phyloP scores from a whole-genome alignment of 2,113 vertebrate genomes.

The Clarias gariepinus region DNA sequence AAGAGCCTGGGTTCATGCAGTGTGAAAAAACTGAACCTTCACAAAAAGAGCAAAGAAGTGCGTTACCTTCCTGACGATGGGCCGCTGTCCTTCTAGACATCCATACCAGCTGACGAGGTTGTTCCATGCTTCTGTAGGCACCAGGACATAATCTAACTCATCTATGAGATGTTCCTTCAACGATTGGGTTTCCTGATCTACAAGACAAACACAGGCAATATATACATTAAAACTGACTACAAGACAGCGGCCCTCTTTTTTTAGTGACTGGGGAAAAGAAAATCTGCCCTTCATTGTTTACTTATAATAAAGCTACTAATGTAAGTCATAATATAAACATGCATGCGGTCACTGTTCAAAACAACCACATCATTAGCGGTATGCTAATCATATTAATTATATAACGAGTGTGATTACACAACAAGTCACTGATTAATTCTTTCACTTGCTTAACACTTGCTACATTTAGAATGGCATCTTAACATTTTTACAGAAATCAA shows the following conservation, averaged over 20 bases:
- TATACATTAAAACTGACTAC: not conserved
- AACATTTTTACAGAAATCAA: not conserved
- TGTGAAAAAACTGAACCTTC: not conserved
- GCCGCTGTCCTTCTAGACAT: constrained; percentile 85
- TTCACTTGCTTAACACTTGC: not conserved
- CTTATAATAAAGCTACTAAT: not conserved
- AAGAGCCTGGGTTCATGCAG: not conserved
- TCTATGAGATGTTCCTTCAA: constrained; percentile 94
- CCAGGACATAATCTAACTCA: constrained; percentile 92
- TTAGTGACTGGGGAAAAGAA: not conserved
- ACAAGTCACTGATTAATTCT: too few relatives aligned
- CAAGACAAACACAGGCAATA: constrained; percentile 22
- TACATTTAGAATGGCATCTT: not conserved
- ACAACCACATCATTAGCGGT: not conserved
- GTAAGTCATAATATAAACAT: not conserved
- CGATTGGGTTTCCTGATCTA: constrained; percentile 86
- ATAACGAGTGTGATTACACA: too few relatives aligned
- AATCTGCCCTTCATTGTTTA: not conserved
- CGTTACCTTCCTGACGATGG: constrained; percentile 90
- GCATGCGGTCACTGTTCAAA: not conserved
- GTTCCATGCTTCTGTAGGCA: constrained; percentile 91
- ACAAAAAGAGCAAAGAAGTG: not conserved
- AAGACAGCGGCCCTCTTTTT: too few relatives aligned
- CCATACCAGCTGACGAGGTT: constrained; percentile 89
- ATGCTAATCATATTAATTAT: not conserved